Percentiles rank a stretch among this genome's conserved stretches.
Conservation (phyloP, 2,888 invertebrate genomes). For the Urechis unicinctus region DNA sequence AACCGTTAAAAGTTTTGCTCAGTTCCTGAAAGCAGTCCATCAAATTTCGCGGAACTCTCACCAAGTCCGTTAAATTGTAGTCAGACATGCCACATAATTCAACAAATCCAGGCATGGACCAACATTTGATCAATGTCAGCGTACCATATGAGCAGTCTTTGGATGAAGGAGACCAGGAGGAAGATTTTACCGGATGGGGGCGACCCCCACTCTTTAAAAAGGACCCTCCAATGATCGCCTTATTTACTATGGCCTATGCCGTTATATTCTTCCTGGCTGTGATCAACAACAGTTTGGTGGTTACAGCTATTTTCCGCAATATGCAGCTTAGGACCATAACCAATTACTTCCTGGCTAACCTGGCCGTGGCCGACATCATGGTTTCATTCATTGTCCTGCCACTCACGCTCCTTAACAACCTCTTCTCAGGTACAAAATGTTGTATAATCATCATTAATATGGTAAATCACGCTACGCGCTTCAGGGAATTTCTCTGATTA, state of each 20-base stretch:
- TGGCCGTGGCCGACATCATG: slow-evolving; percentile 21
- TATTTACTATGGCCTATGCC: slow-evolving; percentile 15
- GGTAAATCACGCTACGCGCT: background rate
- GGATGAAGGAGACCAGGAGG: too few relatives aligned
- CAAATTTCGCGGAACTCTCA: too few relatives aligned
- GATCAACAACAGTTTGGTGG: slow-evolving; percentile 20
- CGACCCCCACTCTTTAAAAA: too few relatives aligned
- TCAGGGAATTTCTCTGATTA: background rate
- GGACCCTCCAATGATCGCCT: slow-evolving; percentile 9
- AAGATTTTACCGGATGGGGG: too few relatives aligned
- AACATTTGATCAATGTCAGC: too few relatives aligned
- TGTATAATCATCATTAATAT: background rate
- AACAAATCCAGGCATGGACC: too few relatives aligned
- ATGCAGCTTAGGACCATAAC: slow-evolving; percentile 20
- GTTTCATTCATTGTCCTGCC: slow-evolving; percentile 21
- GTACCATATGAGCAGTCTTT: too few relatives aligned
- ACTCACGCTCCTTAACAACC: slow-evolving; percentile 19
- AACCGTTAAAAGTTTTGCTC: too few relatives aligned
- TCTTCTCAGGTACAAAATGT: slow-evolving; percentile 16
- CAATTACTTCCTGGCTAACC: slow-evolving; percentile 23
- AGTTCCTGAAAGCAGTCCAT: too few relatives aligned
- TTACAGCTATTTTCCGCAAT: slow-evolving; percentile 16
- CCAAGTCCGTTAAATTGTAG: too few relatives aligned
- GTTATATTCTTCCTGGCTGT: slow-evolving; percentile 18
- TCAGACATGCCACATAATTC: too few relatives aligned